A percentile compares a stretch with the other conserved stretches of the same genome.
Evolutionary conservation across 2,113 vertebrate genomes (phyloP).

Genomic region (Burhinus bistriatus): DNA sequence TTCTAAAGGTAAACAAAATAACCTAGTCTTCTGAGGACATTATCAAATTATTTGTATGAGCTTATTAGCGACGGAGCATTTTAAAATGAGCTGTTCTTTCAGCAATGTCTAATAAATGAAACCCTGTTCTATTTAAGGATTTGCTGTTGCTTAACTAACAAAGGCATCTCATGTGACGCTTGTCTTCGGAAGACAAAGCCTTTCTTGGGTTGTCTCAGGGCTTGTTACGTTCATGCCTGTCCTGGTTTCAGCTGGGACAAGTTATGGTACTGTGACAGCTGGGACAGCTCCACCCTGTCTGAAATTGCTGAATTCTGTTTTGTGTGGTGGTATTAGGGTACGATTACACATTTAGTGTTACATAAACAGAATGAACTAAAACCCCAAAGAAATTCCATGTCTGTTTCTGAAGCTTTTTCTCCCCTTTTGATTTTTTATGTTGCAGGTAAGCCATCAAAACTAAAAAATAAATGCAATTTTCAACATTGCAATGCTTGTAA

Average conservation of each 20-base stretch:
- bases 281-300: background rate
- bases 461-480: background rate
- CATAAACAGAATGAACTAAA: conserved; percentile 19
- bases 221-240: background rate
- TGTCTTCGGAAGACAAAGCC: background rate
- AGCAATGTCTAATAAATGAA: background rate
- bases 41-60: background rate
- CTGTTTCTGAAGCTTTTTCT: background rate
- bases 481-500: background rate
- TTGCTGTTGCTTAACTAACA: background rate
- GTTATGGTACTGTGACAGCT: background rate
- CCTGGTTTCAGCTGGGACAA: background rate
- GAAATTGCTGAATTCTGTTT: background rate
- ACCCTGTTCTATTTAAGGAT: background rate
- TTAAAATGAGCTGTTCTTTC: background rate
- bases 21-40: background rate
- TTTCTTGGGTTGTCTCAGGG: background rate
- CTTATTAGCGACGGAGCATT: background rate
- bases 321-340: background rate
- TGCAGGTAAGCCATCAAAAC: background rate
- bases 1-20: background rate
- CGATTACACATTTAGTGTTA: background rate
- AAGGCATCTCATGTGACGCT: background rate
- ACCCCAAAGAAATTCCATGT: background rate
- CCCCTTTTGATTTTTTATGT: background rate